Conservation (phyloP, 2,888 invertebrate species). For the Cephus sareptanus region DNA sequence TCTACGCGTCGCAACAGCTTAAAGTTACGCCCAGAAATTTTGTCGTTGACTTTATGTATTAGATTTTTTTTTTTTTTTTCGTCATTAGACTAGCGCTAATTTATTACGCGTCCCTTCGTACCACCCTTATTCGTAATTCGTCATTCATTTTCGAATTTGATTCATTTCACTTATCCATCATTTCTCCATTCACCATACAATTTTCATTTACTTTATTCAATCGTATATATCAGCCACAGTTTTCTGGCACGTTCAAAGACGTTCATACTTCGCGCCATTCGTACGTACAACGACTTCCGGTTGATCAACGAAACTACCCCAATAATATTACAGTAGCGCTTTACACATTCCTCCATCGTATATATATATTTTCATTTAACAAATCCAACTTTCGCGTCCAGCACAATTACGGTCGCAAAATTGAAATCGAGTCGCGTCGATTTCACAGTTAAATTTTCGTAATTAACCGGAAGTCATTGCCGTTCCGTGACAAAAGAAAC, state of each 20-base stretch:
- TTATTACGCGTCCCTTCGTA: slow-evolving; percentile 2
- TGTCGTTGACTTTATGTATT: neutral
- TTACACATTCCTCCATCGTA: neutral
- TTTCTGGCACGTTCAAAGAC: neutral
- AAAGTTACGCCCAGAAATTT: slow-evolving; percentile 5
- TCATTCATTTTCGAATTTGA: neutral
- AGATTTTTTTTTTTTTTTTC: neutral
- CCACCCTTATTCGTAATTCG: neutral
- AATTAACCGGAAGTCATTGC: neutral
- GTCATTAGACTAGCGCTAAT: slow-evolving; percentile 6
- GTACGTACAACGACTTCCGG: neutral
- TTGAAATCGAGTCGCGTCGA: neutral
- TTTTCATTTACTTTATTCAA: slow-evolving; percentile 8
- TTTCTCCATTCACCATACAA: slow-evolving; percentile 9
- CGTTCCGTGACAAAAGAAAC: slow-evolving; percentile 8
- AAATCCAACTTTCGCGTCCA: neutral
- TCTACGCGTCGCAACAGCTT: slow-evolving; percentile 17
- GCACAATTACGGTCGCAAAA: neutral
- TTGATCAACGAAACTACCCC: neutral
- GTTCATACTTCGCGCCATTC: neutral
- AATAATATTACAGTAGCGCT: neutral
- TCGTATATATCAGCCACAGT: neutral
- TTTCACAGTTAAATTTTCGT: neutral
- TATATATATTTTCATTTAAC: neutral
- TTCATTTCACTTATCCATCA: neutral